Base-by-base conservation (phyloP, 2,888 invertebrate genomes). In the Cheilosia pagana region DNA sequence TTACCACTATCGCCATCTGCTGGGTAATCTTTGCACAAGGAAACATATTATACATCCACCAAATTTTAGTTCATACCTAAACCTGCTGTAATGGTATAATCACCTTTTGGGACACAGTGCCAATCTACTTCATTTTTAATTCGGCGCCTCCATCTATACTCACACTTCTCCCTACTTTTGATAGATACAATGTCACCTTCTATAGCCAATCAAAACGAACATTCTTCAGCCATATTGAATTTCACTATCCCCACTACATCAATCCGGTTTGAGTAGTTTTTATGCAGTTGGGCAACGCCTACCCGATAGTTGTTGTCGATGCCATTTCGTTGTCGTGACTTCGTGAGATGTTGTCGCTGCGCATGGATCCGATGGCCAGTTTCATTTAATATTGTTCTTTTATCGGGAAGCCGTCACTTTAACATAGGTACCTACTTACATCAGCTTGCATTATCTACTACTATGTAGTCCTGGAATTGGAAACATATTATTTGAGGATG, bases 201-300 rank as follows among this genome's bases (percentile, higher is more conserved):
- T 16, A 12, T 12, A 75, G 10, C 85, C 81, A 85, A 81, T 85
- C 75, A 81, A 25, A 67, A 35, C 1, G 5, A 21, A 62, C 35
- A 45, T 60, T 43, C 14, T 81, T 85, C 85, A 76, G 85, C 85
- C 85, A 85, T 85, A 85, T 85, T 85, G 85, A 81, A 85, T 81
- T 81, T 85, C 67, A 76, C 8, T 57, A 71, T 76, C 85, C 85
- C 85, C 70, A 75, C 81, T 28, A 21, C 19, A 12, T 6, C 25
- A 76, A 41, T 71, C 81, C 67, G 79, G 85, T 76, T 81, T 75
- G 65, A 65, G 65, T 71, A 65, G 70, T 65, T 75, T 52, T 1
- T 14, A 23, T 16, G 41, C 10, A 23, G 50, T 76, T 25, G n/a
- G 85, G 81, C 60, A 41, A 71, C 85, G 81, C 85, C 85, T 63